These are phyloP conservation scores for Epinotia brunnichana DNA, from an alignment of 2,888 invertebrate species.

Conservation along the genomic window DNA sequence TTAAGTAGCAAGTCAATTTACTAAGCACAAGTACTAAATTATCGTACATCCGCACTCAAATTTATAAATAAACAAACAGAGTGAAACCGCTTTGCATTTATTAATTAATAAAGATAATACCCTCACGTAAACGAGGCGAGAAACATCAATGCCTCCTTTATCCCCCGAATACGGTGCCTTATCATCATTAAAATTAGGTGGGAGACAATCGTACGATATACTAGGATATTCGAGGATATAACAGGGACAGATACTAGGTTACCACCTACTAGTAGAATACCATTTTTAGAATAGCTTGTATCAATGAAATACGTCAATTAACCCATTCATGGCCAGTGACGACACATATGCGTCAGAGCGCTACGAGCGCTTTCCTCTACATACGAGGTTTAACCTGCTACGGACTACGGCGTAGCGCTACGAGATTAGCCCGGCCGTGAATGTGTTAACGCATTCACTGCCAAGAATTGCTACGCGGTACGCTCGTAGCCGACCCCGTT, in stretches of 20 bases:
- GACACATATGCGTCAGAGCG: too few species aligned
- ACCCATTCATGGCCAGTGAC: too few species aligned
- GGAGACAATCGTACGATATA: neutral
- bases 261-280: too few species aligned
- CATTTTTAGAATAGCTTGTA: too few species aligned
- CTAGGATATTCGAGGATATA: neutral
- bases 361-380: too few species aligned
- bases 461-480: too few species aligned
- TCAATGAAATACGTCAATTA: too few species aligned
- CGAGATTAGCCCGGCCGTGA: too few species aligned
- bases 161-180: conserved; percentile 37
- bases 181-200: conserved; percentile 43
- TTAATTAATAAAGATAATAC: conserved; percentile 43
- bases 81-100: conserved; percentile 40
- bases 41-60: neutral
- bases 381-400: too few species aligned
- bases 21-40: conserved; percentile 4
- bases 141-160: conserved; percentile 42
- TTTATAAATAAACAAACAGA: conserved; percentile 34
- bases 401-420: too few species aligned
- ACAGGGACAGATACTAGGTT: conserved; percentile 25
- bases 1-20: neutral
- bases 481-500: too few species aligned
- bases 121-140: conserved; percentile 38
- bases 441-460: too few species aligned